A percentile compares a stretch with the other conserved stretches of the same genome.
phyloP scores from a whole-genome alignment of 2,797 vertebrate species.

The Mus caroli region DNA sequence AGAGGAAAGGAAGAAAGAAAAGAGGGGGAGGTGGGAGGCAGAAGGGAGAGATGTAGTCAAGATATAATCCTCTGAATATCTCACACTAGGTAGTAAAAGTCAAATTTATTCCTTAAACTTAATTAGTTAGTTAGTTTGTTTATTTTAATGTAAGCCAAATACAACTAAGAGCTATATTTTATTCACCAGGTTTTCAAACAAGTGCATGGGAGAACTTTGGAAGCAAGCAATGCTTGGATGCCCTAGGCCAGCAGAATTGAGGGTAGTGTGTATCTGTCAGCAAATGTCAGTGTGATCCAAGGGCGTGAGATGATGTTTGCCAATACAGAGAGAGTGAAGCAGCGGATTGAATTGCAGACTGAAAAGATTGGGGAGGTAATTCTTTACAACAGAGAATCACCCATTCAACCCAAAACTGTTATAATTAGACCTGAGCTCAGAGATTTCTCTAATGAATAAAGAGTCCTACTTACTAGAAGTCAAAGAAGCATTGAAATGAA shows the following conservation, averaged over 20 bases:
- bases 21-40: too few species aligned
- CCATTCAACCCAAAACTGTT: neutral
- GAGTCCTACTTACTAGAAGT: neutral
- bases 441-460: conserved; percentile 36
- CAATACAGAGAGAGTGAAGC: neutral
- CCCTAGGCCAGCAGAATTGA: neutral
- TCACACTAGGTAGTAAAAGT: neutral
- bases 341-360: neutral
- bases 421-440: neutral
- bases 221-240: neutral
- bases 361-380: neutral
- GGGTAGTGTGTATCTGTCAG: neutral
- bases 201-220: neutral
- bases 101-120: conserved; percentile 18
- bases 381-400: neutral
- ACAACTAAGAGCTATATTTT: neutral
- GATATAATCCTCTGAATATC: neutral
- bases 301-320: neutral
- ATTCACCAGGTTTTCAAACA: conserved; percentile 30
- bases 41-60: neutral
- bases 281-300: neutral
- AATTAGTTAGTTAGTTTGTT: neutral
- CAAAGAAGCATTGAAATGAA: neutral
- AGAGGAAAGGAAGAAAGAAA: neutral
- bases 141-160: conserved; percentile 23